Conservation (phyloP, 2,113 vertebrate genomes). For the Pungitius pungitius region DNA sequence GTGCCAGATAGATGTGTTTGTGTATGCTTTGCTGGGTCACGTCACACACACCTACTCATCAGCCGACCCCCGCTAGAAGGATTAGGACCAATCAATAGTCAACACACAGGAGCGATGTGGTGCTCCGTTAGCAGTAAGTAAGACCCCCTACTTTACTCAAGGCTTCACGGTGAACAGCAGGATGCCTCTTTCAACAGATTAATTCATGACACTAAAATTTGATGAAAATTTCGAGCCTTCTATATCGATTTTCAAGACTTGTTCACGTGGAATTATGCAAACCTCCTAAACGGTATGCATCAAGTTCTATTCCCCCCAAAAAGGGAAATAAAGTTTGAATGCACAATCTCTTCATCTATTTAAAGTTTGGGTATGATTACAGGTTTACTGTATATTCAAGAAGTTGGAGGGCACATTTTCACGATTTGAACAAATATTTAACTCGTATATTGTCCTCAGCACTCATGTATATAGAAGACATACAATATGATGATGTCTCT, state of each 20-base stretch:
- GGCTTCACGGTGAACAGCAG: neutral
- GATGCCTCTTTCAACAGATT: neutral
- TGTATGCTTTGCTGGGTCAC: slow-evolving; percentile 9
- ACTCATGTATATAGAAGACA: no score
- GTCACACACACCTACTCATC: slow-evolving; percentile 6
- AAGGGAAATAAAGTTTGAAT: slow-evolving; percentile 18
- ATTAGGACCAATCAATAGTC: slow-evolving; percentile 44
- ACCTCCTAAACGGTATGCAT: slow-evolving; percentile 4
- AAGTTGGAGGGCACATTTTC: neutral
- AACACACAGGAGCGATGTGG: slow-evolving; percentile 19
- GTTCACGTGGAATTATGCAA: slow-evolving; percentile 13
- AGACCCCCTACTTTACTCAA: neutral
- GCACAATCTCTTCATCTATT: neutral
- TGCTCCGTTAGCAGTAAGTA: neutral
- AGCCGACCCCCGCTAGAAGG: slow-evolving; percentile 19
- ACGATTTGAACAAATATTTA: neutral
- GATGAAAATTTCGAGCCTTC: slow-evolving; percentile 9
- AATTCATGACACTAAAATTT: slow-evolving; percentile 18
- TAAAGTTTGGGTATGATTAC: neutral
- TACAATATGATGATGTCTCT: neutral
- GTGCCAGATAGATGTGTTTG: neutral
- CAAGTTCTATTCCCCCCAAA: slow-evolving; percentile 8
- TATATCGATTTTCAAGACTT: slow-evolving; percentile 18
- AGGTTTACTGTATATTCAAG: no score
- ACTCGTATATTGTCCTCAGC: no score